Evolutionary conservation across 2,888 invertebrate species (phyloP).

Genomic region (Bhutanitis thaidina): DNA sequence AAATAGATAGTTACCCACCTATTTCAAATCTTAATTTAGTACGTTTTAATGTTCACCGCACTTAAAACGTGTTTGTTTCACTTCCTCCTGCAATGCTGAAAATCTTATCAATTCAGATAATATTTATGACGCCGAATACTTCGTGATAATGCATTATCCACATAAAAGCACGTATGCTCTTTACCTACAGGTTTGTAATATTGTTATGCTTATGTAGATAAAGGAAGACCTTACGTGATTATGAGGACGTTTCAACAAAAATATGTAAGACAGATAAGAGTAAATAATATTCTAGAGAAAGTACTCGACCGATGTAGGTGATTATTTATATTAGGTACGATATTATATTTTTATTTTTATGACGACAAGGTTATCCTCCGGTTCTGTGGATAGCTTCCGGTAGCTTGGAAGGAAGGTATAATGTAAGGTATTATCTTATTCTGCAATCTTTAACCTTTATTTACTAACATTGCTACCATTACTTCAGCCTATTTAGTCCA

Average conservation of each 20-base stretch:
- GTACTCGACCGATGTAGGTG: neutral
- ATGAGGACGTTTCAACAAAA: constrained; percentile 10
- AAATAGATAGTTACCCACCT: no score
- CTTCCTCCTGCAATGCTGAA: constrained; percentile 42
- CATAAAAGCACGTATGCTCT: constrained; percentile 39
- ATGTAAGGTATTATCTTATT: no score
- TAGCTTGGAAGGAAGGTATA: no score
- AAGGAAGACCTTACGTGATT: constrained; percentile 24
- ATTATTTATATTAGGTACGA: neutral
- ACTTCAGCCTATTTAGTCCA: no score
- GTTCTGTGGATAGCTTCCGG: no score
- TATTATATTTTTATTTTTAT: no score
- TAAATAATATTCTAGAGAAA: neutral
- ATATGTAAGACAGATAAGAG: constrained; percentile 13
- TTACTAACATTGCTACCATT: no score
- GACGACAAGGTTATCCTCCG: no score
- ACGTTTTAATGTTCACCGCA: constrained; percentile 8
- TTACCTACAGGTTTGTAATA: constrained; percentile 22
- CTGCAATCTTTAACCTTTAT: no score
- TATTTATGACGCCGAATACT: constrained; percentile 47
- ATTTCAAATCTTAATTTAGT: no score
- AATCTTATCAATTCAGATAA: constrained; percentile 64
- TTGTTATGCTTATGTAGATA: constrained; percentile 21
- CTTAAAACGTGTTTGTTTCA: constrained; percentile 53
- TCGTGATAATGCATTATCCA: constrained; percentile 46